Evolutionary conservation across 2,113 vertebrate genomes (phyloP).

Genomic region (Dicaeum eximium): DNA sequence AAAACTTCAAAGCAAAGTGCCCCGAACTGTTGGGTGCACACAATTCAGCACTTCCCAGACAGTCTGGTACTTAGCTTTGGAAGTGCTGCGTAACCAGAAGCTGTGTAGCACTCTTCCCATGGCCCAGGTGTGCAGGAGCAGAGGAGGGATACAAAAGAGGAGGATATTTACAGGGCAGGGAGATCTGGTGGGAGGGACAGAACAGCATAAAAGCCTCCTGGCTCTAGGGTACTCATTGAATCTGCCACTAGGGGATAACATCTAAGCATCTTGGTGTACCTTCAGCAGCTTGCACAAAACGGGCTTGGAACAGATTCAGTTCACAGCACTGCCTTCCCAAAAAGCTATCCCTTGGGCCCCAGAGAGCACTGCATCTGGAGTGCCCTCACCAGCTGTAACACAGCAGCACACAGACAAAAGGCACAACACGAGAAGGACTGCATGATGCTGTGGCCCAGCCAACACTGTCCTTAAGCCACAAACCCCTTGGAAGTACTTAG

Average conservation of each 20-base stretch:
- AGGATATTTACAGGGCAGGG: neutral
- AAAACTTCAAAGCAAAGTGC: neutral
- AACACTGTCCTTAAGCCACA: neutral
- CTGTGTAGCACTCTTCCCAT: no score
- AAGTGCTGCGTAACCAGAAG: neutral
- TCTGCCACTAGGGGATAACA: neutral
- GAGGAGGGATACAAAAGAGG: neutral
- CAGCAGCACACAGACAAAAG: neutral
- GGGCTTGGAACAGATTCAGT: neutral
- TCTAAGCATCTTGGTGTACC: neutral
- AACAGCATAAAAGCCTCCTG: neutral
- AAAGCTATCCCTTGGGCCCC: neutral
- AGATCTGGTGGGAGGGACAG: neutral
- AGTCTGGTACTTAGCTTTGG: neutral
- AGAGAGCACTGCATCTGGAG: neutral
- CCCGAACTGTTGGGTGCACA: neutral
- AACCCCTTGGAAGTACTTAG: neutral
- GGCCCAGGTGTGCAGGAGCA: neutral
- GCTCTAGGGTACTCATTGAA: neutral
- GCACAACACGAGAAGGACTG: neutral
- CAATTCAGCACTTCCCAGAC: neutral
- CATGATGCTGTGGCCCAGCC: neutral
- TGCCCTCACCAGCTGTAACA: neutral
- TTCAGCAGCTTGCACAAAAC: neutral
- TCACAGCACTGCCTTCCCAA: neutral